Conservation (phyloP, 1,140 invertebrate species). For the Plectrocnemia conspersa region DNA sequence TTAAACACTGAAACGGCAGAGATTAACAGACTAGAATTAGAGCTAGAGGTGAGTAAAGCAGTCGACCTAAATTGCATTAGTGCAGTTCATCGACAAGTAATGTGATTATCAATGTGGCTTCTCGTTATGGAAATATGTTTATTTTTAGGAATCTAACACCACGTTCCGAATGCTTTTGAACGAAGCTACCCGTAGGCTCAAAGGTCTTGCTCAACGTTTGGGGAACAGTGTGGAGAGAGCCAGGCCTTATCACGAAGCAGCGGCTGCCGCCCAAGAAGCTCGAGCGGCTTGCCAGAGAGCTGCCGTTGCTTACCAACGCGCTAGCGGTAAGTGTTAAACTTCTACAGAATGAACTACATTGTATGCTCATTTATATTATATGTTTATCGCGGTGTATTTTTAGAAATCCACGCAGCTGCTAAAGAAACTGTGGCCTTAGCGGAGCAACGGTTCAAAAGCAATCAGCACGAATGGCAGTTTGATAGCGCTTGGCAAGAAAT, state of each 20-base stretch:
- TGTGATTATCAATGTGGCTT: no score
- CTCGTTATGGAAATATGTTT: constrained; percentile 4
- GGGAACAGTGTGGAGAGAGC: constrained; percentile 78
- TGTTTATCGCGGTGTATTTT: constrained; percentile 32
- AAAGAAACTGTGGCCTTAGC: constrained; percentile 92
- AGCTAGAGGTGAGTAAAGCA: constrained; percentile 91
- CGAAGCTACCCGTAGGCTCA: constrained; percentile 71
- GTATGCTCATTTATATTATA: neutral
- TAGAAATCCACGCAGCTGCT: constrained; percentile 84
- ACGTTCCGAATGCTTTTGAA: constrained; percentile 73
- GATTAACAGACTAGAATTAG: constrained; percentile 91
- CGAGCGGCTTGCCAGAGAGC: constrained; percentile 83
- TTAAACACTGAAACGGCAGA: constrained; percentile 92
- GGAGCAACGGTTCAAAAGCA: constrained; percentile 80
- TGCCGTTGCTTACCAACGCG: constrained; percentile 86
- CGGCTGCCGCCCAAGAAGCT: constrained; percentile 56
- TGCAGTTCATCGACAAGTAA: no score
- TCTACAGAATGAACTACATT: neutral
- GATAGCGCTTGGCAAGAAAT: constrained; percentile 92
- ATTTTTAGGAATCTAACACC: constrained; percentile 74
- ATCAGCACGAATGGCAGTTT: constrained; percentile 75
- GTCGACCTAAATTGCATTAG: constrained; percentile 9
- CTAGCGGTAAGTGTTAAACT: constrained; percentile 63
- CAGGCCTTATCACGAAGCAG: constrained; percentile 80
- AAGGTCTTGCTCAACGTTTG: constrained; percentile 68